Percentiles rank a stretch among this genome's conserved stretches.
Evolutionary conservation across 1,140 invertebrate genomes (phyloP).

Genomic region (Drosophila dunni): DNA sequence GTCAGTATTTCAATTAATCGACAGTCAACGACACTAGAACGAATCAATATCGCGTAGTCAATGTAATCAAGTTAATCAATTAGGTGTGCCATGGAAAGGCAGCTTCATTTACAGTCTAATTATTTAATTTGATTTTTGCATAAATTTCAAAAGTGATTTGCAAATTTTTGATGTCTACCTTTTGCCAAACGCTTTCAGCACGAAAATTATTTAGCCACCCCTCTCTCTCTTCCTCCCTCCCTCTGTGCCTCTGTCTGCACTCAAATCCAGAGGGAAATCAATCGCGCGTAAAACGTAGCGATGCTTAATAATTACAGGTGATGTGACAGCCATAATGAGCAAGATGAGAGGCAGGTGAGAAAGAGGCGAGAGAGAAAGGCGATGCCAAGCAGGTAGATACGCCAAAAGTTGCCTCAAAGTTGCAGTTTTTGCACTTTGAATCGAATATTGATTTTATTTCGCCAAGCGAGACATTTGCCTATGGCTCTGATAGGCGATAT

Average conservation of each 20-base stretch:
- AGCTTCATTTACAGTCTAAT: constrained; percentile 55
- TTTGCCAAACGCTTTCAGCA: constrained; percentile 9
- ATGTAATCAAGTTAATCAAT: constrained; percentile 75
- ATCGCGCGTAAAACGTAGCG: constrained; percentile 53
- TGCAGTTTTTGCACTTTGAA: constrained; percentile 66
- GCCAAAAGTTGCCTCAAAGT: constrained; percentile 42
- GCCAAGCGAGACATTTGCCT: constrained; percentile 6
- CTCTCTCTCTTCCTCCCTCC: too few species aligned
- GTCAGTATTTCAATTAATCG: not conserved
- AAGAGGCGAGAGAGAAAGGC: not conserved
- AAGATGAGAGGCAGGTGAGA: not conserved
- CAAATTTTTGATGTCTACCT: constrained; percentile 22
- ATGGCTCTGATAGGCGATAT: constrained; percentile 10
- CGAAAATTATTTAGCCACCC: not conserved
- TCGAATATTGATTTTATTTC: constrained; percentile 68
- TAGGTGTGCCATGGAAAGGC: constrained; percentile 45
- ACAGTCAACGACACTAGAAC: constrained; percentile 16
- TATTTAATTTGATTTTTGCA: constrained; percentile 75
- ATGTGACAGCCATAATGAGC: constrained; percentile 26
- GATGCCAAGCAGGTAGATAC: constrained; percentile 36
- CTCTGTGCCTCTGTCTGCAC: constrained; percentile 23
- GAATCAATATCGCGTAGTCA: constrained; percentile 42
- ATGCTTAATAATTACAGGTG: constrained; percentile 69
- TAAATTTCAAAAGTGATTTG: constrained; percentile 49
- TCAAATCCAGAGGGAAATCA: constrained; percentile 60